These are phyloP conservation scores for Neolamprologus kungweensis DNA, from an alignment of 2,113 vertebrate genomes.

Conservation along the genomic window DNA sequence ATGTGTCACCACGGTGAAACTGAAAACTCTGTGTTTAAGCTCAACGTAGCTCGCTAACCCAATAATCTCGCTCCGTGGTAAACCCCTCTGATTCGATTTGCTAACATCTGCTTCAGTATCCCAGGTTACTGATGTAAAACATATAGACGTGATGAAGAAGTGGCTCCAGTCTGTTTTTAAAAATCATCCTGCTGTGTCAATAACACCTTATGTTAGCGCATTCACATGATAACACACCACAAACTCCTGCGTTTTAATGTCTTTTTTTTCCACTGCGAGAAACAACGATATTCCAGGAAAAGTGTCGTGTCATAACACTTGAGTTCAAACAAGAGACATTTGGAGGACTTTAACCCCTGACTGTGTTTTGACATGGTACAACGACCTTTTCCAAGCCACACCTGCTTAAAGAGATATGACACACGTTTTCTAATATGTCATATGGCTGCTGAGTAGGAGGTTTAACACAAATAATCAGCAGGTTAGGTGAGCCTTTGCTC, in stretches of 20 bases:
- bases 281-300: neutral
- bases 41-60: neutral
- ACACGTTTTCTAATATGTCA: neutral
- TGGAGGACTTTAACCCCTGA: neutral
- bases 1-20: neutral
- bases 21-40: neutral
- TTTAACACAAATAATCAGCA: neutral
- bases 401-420: neutral
- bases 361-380: neutral
- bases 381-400: neutral
- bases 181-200: neutral
- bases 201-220: neutral
- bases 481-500: neutral
- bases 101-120: neutral
- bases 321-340: neutral
- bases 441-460: neutral
- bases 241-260: neutral
- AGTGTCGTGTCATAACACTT: neutral
- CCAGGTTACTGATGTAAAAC: neutral
- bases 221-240: neutral
- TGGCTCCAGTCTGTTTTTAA: neutral
- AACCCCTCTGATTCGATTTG: neutral
- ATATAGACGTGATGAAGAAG: neutral
- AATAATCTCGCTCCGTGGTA: neutral
- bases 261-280: neutral